phyloP scores from a whole-genome alignment of 1,140 invertebrate genomes.

The Probaryconus sp. region DNA sequence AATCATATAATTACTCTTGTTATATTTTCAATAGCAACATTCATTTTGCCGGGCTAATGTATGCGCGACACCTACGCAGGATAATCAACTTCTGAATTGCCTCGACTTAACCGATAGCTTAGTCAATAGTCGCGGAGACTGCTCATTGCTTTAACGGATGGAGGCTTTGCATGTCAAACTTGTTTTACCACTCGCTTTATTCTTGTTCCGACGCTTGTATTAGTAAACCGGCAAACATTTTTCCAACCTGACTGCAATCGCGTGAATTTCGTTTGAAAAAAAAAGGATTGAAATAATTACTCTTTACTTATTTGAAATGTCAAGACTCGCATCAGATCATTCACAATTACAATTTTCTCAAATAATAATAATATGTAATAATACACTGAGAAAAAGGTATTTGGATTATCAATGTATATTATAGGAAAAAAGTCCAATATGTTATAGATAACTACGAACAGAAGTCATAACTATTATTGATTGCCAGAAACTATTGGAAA shows the following conservation, averaged over 20 bases:
- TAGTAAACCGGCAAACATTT: slow-evolving; percentile 8
- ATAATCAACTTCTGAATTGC: slow-evolving; percentile 31
- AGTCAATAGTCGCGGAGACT: slow-evolving; percentile 25
- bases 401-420: too few species aligned
- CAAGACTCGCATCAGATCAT: neutral
- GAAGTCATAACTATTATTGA: too few species aligned
- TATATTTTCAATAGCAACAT: slow-evolving; percentile 14
- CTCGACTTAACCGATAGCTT: slow-evolving; percentile 19
- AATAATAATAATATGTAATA: neutral
- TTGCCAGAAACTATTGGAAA: too few species aligned
- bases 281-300: neutral
- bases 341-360: neutral
- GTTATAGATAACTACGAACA: too few species aligned
- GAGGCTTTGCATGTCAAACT: slow-evolving; percentile 42
- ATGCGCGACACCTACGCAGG: slow-evolving; percentile 30
- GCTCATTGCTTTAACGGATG: slow-evolving; percentile 14
- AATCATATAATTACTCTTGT: slow-evolving; percentile 23
- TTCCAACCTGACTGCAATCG: slow-evolving; percentile 1
- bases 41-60: slow-evolving; percentile 11
- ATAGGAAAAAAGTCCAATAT: too few species aligned
- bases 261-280: slow-evolving; percentile 8
- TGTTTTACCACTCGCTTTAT: slow-evolving; percentile 40
- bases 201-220: slow-evolving; percentile 19
- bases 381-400: too few species aligned
- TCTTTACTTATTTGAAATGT: neutral